Percentiles rank a stretch among this genome's conserved stretches.
These are phyloP conservation scores for Fopius arisanus DNA, from an alignment of 1,140 invertebrate species.

Conservation along the genomic window DNA sequence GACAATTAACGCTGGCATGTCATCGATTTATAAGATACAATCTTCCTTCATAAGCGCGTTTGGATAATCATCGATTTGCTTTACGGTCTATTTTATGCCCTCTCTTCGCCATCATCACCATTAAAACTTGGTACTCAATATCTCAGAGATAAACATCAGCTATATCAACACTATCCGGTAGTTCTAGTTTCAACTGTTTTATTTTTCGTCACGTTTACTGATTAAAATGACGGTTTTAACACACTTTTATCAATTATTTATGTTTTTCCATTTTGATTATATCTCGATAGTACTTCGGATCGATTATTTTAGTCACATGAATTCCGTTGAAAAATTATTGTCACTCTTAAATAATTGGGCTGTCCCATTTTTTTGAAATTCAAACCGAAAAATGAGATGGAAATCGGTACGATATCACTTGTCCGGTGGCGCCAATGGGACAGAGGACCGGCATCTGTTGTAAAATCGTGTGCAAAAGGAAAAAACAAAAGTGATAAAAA, in stretches of 20 bases:
- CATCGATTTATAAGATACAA: constrained; percentile 9
- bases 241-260: not conserved
- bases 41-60: constrained; percentile 2
- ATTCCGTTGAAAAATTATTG: too few relatives aligned
- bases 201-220: not conserved
- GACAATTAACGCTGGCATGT: constrained; percentile 8
- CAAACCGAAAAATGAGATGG: not conserved
- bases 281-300: too few relatives aligned
- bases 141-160: constrained; percentile 6
- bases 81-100: constrained; percentile 25
- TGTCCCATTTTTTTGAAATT: too few relatives aligned
- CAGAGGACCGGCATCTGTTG: constrained; percentile 40
- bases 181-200: not conserved
- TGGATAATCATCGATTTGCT: constrained; percentile 31
- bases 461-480: constrained; percentile 34
- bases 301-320: too few relatives aligned
- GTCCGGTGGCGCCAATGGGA: constrained; percentile 18
- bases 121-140: constrained; percentile 8
- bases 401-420: not conserved
- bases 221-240: not conserved
- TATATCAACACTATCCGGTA: not conserved
- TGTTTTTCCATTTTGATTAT: not conserved
- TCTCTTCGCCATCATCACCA: constrained; percentile 11
- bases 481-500: constrained; percentile 7
- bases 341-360: too few relatives aligned